Evolutionary conservation across 1,140 invertebrate genomes (phyloP).

Genomic region (Papilio polytes): DNA sequence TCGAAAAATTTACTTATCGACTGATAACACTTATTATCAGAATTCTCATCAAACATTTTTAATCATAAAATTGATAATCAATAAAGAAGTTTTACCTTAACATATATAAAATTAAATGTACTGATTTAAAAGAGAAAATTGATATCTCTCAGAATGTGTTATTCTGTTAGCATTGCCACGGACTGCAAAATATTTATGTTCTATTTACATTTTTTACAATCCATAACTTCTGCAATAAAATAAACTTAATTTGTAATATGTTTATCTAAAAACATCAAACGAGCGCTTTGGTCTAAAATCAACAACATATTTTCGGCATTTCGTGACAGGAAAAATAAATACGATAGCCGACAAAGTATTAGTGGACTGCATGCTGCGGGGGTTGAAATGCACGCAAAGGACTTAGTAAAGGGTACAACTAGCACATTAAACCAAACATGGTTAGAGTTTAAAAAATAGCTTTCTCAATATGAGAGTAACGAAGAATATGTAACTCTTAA

Average conservation of each 20-base stretch:
- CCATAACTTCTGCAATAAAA: background rate
- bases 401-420: background rate
- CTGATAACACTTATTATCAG: conserved; percentile 1
- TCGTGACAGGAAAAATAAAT: background rate
- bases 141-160: background rate
- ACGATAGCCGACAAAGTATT: background rate
- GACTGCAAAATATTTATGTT: background rate
- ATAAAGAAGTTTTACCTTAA: background rate
- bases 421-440: background rate
- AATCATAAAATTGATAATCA: conserved; percentile 13
- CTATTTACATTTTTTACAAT: background rate
- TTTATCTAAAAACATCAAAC: background rate
- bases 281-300: background rate
- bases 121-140: background rate
- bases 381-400: background rate
- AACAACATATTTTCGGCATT: background rate
- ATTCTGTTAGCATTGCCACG: background rate
- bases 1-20: conserved; percentile 19
- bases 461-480: too few relatives aligned
- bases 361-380: background rate
- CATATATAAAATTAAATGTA: background rate
- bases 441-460: background rate
- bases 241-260: background rate
- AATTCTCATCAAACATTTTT: conserved; percentile 11
- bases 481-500: background rate